These are phyloP conservation scores for Andrena dorsata DNA, from an alignment of 2,888 invertebrate genomes.

Conservation along the genomic window DNA sequence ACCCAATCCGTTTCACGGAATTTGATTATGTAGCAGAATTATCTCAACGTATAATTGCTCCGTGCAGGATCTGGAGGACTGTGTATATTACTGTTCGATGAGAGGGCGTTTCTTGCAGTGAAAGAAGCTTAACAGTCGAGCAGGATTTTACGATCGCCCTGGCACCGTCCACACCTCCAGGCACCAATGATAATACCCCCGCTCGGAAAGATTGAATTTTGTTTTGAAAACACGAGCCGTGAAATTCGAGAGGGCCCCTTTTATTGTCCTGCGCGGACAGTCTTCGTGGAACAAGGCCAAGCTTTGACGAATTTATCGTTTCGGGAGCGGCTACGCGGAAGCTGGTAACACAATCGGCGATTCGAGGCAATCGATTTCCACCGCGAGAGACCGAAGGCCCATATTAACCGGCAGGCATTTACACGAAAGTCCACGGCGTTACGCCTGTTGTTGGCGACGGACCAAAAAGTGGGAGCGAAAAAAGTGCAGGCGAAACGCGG, in stretches of 20 bases:
- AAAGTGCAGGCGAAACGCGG: slow-evolving; percentile 30
- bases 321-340: slow-evolving; percentile 32
- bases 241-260: slow-evolving; percentile 71
- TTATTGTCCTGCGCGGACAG: slow-evolving; percentile 60
- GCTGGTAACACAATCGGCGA: slow-evolving; percentile 34
- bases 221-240: slow-evolving; percentile 76
- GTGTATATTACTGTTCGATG: neutral
- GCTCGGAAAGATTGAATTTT: slow-evolving; percentile 71
- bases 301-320: slow-evolving; percentile 65
- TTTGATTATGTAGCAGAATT: slow-evolving; percentile 63
- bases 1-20: slow-evolving; percentile 66
- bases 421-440: slow-evolving; percentile 35
- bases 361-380: slow-evolving; percentile 51
- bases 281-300: slow-evolving; percentile 65
- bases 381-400: slow-evolving; percentile 26
- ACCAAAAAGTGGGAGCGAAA: slow-evolving; percentile 7
- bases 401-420: slow-evolving; percentile 30
- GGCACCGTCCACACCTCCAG: slow-evolving; percentile 28
- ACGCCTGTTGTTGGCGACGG: slow-evolving; percentile 36
- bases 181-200: slow-evolving; percentile 60
- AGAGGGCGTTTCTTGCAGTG: neutral
- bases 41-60: slow-evolving; percentile 37
- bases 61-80: neutral
- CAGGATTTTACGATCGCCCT: slow-evolving; percentile 62
- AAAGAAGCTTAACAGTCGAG: slow-evolving; percentile 20